Evolutionary conservation across 2,113 vertebrate genomes (phyloP).

Genomic region (Thalassoma bifasciatum): DNA sequence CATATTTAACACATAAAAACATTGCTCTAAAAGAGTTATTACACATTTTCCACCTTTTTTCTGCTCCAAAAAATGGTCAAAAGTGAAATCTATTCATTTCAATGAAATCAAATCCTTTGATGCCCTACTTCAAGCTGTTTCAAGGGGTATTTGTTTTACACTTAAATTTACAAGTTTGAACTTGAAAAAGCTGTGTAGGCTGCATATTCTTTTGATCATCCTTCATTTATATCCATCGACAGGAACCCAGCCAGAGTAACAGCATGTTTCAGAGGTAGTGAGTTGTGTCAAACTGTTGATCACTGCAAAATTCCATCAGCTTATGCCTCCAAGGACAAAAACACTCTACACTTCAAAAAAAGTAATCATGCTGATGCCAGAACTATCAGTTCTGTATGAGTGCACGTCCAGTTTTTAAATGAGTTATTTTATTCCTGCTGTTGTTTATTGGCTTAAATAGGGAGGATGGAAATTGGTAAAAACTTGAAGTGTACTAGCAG

Average conservation of each 20-base stretch:
- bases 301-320: constrained; percentile 7
- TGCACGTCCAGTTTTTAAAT: constrained; percentile 3
- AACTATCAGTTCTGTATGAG: constrained; percentile 23
- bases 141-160: constrained; percentile 12
- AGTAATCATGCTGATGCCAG: constrained; percentile 14
- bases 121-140: neutral
- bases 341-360: constrained; percentile 20
- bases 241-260: neutral
- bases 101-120: constrained; percentile 5
- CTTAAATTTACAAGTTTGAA: constrained; percentile 24
- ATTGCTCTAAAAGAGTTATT: constrained; percentile 17
- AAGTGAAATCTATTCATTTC: constrained; percentile 5
- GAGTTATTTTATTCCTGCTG: constrained; percentile 39
- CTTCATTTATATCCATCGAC: constrained; percentile 22
- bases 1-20: constrained; percentile 5
- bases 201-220: constrained; percentile 42
- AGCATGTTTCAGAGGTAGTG: constrained; percentile 11
- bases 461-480: neutral
- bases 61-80: constrained; percentile 2
- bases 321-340: constrained; percentile 6
- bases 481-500: constrained; percentile 1
- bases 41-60: constrained; percentile 2
- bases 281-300: constrained; percentile 39
- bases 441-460: constrained; percentile 9
- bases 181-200: constrained; percentile 19